Base-by-base conservation (phyloP, 2,113 vertebrate genomes). In the Oenanthe melanoleuca region DNA sequence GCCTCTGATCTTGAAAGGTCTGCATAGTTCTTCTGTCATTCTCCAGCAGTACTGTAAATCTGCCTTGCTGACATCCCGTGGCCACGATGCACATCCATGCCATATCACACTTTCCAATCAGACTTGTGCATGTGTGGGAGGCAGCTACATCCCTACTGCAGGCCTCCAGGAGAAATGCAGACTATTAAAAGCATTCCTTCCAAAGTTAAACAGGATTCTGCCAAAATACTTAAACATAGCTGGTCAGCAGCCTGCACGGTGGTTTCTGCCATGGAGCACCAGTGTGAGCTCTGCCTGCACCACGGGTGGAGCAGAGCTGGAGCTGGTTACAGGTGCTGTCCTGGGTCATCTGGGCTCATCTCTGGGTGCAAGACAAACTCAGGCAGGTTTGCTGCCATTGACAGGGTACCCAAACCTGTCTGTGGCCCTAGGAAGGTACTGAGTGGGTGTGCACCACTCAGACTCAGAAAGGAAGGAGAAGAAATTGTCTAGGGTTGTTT, bases 121-220 rank as follows among this genome's bases (percentile, higher is more conserved):
- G 89, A n/a, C 66, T 42, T 61, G n/a, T 9, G 31, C n/a, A 4
- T 13, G 17, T 1, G 42, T 74, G 75, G 93, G 92, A 73, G 85
- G 80, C 79, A 83, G 28, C 88, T 34, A 2, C 52, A 93, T n/a
- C 90, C 88, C 78, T 52, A 60, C 22, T 10, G 37, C 72, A 83
- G 79, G 82, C 60, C 67, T 94, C 82, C 69, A 71, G 84, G 56
- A 91, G 89, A 94, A 93, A 85, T 6, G 56, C 45, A 86, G 82
- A 57, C 75, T 84, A 69, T 64, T 92, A 80, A 90, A 95, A 73
- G 67, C 82, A 93, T 96, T 95, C 90, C 88, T 95, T 84, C 82
- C 90, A 88, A 25, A 42, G 82, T 73, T 80, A 56, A 78, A 60
- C 25, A 50, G 25, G 61, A 71, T 90, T 88, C 95, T 94, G 92